These are phyloP conservation scores for Podargus strigoides DNA, from an alignment of 2,797 vertebrate genomes.

Conservation along the genomic window DNA sequence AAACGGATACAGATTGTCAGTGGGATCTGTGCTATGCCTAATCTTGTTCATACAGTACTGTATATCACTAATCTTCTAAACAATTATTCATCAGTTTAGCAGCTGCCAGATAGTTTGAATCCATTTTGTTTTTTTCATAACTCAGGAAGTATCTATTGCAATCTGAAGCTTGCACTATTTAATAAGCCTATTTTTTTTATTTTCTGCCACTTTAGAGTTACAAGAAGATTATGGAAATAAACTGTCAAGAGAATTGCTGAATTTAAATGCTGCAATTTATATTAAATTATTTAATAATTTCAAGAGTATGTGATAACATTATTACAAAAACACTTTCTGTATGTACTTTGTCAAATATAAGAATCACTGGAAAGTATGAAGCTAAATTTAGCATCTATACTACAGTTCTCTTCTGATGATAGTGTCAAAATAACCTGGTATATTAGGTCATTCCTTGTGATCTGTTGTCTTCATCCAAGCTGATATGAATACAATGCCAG, in stretches of 20 bases:
- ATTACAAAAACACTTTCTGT: not conserved
- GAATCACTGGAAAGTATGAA: not conserved
- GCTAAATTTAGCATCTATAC: not conserved
- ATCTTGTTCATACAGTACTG: not conserved
- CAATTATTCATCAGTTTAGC: not conserved
- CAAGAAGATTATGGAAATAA: not conserved
- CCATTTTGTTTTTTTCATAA: not conserved
- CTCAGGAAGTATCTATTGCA: not conserved
- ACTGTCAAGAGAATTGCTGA: not conserved
- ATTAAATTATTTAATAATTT: not conserved
- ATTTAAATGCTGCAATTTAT: not conserved
- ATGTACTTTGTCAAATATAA: not conserved
- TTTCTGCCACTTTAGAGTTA: not conserved
- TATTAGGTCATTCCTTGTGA: not conserved
- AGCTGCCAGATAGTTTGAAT: not conserved
- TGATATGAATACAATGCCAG: not conserved
- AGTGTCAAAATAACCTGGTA: not conserved
- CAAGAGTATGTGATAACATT: not conserved
- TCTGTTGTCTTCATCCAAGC: not conserved
- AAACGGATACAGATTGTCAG: constrained; percentile 37
- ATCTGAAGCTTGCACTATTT: not conserved
- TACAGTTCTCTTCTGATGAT: not conserved
- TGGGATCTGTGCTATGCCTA: not conserved
- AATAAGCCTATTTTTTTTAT: not conserved
- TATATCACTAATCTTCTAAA: not conserved